Percentiles rank a stretch among this genome's conserved stretches.
Conservation (phyloP, 2,113 vertebrate genomes). For the Ammodytes marinus region DNA sequence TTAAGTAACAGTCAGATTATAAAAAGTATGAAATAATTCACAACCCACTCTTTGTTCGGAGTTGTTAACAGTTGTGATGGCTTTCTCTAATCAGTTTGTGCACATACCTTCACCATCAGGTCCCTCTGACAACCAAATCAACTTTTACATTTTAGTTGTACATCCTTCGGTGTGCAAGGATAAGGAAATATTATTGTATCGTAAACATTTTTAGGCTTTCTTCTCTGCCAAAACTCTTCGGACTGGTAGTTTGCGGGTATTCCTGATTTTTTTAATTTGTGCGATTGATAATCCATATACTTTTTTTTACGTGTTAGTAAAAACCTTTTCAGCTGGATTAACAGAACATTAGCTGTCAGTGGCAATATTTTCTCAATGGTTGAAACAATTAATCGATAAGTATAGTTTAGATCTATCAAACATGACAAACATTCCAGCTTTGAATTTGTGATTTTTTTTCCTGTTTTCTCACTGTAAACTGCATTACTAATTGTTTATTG, state of each 20-base stretch:
- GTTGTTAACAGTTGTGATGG: not conserved
- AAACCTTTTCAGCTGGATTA: not conserved
- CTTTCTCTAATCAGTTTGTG: not conserved
- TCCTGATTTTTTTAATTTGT: not conserved
- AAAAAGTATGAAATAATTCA: too few species aligned
- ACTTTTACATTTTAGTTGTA: too few species aligned
- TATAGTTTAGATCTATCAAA: too few species aligned
- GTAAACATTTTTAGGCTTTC: not conserved
- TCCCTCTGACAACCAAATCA: not conserved
- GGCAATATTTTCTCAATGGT: not conserved
- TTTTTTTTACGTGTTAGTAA: not conserved
- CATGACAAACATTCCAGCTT: not conserved
- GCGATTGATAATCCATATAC: not conserved
- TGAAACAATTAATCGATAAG: not conserved
- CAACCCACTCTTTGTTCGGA: not conserved
- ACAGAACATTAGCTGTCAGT: not conserved
- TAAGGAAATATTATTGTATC: too few species aligned
- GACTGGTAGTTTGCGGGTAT: too few species aligned
- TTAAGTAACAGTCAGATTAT: too few species aligned
- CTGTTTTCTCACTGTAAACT: not conserved
- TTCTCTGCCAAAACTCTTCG: not conserved
- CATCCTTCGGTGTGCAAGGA: too few species aligned
- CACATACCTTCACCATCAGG: not conserved
- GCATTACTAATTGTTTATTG: too few species aligned
- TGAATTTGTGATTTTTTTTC: not conserved